phyloP scores from a whole-genome alignment of 1,140 invertebrate genomes.

The Bombus breviceps region DNA sequence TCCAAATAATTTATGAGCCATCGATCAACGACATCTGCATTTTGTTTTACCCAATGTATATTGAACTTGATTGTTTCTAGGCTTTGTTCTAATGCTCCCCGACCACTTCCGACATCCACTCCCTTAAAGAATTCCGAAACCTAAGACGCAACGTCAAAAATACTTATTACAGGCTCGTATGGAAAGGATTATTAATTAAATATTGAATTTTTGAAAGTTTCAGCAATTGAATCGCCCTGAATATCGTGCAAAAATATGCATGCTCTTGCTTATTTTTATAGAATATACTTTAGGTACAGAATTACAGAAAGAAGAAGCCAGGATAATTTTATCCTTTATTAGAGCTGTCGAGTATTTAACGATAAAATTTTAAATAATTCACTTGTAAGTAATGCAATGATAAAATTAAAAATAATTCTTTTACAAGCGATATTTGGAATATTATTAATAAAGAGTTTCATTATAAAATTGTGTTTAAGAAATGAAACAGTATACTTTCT shows the following conservation, averaged over 20 bases:
- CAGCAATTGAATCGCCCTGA: too few species aligned
- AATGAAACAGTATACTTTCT: not conserved
- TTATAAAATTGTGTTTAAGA: not conserved
- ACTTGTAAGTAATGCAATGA: too few species aligned
- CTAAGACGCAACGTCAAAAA: slow-evolving; percentile 74
- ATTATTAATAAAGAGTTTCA: too few species aligned
- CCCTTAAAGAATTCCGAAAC: slow-evolving; percentile 87
- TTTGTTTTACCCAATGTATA: slow-evolving; percentile 89
- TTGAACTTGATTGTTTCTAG: slow-evolving; percentile 90
- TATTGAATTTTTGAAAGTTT: not conserved
- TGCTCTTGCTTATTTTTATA: too few species aligned
- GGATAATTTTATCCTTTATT: not conserved
- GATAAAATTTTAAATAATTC: too few species aligned
- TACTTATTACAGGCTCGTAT: not conserved
- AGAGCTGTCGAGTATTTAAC: too few species aligned
- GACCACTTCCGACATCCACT: slow-evolving; percentile 87
- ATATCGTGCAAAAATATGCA: too few species aligned
- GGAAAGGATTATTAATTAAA: not conserved
- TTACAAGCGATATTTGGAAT: too few species aligned
- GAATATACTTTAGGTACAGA: not conserved
- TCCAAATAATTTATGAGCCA: slow-evolving; percentile 84
- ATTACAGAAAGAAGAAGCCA: not conserved
- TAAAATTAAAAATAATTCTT: too few species aligned
- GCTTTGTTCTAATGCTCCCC: slow-evolving; percentile 87
- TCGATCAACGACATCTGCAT: slow-evolving; percentile 84